phyloP scores from a whole-genome alignment of 1,140 invertebrate species.

The Trichogramma pretiosum region DNA sequence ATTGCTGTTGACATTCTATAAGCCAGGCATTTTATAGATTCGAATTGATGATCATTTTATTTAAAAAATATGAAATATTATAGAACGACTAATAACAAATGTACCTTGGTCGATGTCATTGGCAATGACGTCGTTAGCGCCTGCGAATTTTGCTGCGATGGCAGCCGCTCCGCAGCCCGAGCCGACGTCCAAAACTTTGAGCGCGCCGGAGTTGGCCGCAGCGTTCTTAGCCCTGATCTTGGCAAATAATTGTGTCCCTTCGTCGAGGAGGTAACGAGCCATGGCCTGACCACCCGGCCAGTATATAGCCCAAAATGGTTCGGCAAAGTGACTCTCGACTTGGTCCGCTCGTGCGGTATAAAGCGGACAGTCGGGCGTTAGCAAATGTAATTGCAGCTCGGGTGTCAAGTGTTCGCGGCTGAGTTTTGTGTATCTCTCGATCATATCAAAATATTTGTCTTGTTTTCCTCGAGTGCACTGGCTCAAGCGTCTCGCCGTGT shows the following conservation, averaged over 20 bases:
- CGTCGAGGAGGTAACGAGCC: constrained; percentile 39
- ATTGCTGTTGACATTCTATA: no score
- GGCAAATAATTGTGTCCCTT: constrained; percentile 14
- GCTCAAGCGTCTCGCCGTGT: no score
- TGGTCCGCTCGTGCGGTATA: constrained; percentile 35
- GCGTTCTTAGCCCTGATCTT: no score
- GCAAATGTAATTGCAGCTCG: constrained; percentile 46
- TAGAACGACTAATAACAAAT: constrained; percentile 1
- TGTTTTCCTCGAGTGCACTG: no score
- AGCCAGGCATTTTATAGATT: background rate
- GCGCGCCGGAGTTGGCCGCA: no score
- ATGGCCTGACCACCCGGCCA: constrained; percentile 54
- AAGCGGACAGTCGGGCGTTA: constrained; percentile 45
- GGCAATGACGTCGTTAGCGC: constrained; percentile 36
- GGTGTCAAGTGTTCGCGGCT: constrained; percentile 46
- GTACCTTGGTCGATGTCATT: constrained; percentile 46
- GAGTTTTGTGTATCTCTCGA: constrained; percentile 25
- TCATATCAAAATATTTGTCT: constrained; percentile 16
- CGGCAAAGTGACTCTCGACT: constrained; percentile 18
- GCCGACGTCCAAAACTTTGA: constrained; percentile 38
- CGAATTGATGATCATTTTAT: background rate
- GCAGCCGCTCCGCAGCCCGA: constrained; percentile 40
- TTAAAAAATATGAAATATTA: background rate
- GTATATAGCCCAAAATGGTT: constrained; percentile 54
- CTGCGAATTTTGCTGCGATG: constrained; percentile 35